phyloP scores from a whole-genome alignment of 2,113 vertebrate species.

The Lathamus discolor region DNA sequence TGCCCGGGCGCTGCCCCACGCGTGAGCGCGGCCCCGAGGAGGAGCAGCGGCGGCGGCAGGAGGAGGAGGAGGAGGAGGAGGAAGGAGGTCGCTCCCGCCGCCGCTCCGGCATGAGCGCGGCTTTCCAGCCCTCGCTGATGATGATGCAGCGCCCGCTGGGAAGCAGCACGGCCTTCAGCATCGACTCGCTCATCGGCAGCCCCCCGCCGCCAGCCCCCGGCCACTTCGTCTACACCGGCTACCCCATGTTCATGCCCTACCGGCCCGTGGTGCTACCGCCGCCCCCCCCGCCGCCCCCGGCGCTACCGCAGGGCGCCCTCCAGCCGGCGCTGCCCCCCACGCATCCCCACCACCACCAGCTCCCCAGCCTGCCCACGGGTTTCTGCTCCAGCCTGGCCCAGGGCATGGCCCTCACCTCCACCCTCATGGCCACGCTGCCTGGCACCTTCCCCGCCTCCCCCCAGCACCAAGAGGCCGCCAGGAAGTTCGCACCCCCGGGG shows the following conservation, averaged over 20 bases:
- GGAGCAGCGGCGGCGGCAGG: no score
- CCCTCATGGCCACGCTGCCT: constrained; percentile 93
- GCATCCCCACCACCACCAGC: constrained; percentile 86
- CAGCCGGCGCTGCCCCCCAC: constrained; percentile 80
- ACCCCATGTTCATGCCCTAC: constrained; percentile 98
- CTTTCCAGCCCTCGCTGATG: constrained; percentile 86
- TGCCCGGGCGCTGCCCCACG: background rate
- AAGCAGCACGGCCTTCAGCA: constrained; percentile 93
- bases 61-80: background rate
- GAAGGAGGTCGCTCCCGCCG: background rate
- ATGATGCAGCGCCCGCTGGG: constrained; percentile 97
- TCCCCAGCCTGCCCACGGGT: constrained; percentile 84
- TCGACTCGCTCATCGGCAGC: constrained; percentile 93
- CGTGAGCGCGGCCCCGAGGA: background rate
- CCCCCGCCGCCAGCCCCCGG: constrained; percentile 89
- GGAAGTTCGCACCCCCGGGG: constrained; percentile 86
- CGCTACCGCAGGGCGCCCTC: constrained; percentile 74
- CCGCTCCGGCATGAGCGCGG: constrained; percentile 85
- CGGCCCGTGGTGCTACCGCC: constrained; percentile 91
- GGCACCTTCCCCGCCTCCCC: constrained; percentile 85
- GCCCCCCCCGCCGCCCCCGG: constrained; percentile 84
- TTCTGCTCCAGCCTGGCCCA: constrained; percentile 94
- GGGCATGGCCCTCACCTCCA: constrained; percentile 94
- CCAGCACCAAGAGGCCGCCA: constrained; percentile 86
- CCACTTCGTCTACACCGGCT: constrained; percentile 92